These are phyloP conservation scores for Eira barbara DNA, from an alignment of 2,113 vertebrate genomes.

Conservation along the genomic window DNA sequence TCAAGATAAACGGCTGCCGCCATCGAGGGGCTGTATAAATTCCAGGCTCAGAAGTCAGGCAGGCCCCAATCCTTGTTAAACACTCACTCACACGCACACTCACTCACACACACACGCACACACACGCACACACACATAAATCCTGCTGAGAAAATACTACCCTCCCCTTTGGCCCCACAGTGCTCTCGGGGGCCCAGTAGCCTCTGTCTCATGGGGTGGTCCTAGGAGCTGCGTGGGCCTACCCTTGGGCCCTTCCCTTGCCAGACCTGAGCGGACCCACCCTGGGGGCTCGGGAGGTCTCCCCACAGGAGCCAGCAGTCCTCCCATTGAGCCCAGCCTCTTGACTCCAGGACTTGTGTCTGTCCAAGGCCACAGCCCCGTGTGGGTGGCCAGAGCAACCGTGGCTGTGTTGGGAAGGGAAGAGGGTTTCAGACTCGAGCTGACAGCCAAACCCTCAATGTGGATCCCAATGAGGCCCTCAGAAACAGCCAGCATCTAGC, in stretches of 20 bases:
- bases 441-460: background rate
- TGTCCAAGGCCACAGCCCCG: background rate
- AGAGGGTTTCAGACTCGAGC: background rate
- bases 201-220: constrained; percentile 82
- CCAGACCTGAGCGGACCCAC: background rate
- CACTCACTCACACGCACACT: constrained; percentile 74
- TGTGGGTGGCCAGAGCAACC: constrained; percentile 66
- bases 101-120: constrained; percentile 67
- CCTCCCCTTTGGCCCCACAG: constrained; percentile 43
- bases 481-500: background rate
- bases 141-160: constrained; percentile 77
- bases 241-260: background rate
- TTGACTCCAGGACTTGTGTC: constrained; percentile 57
- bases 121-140: constrained; percentile 76
- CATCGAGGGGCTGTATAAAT: constrained; percentile 85
- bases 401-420: background rate
- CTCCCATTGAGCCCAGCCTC: constrained; percentile 13
- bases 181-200: constrained; percentile 74
- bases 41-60: constrained; percentile 80
- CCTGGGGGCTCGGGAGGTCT: background rate
- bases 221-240: constrained; percentile 70
- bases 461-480: background rate
- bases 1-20: constrained; percentile 84
- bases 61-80: constrained; percentile 80
- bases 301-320: constrained; percentile 34